Conservation (phyloP, 2,797 vertebrate species). For the Setipinna tenuifilis region DNA sequence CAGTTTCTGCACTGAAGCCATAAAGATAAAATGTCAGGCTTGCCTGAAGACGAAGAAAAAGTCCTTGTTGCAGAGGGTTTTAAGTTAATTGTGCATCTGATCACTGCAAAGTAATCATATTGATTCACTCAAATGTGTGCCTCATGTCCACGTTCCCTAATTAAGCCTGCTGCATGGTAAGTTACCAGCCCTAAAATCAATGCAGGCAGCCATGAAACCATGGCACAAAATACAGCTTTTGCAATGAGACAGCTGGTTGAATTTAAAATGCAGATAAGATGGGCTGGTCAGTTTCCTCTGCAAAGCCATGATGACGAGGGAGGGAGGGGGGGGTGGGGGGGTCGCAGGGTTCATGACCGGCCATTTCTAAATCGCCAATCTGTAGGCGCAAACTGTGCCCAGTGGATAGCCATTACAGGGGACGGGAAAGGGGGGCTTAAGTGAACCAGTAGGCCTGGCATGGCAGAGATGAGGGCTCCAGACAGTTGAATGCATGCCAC, state of each 20-base stretch:
- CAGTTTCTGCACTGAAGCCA: not conserved
- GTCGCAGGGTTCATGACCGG: too few relatives aligned
- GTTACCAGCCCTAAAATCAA: not conserved
- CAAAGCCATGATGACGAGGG: not conserved
- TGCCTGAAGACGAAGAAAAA: not conserved
- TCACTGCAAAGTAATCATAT: conserved; percentile 14
- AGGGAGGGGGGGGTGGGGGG: too few relatives aligned
- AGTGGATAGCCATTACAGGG: not conserved
- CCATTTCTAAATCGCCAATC: not conserved
- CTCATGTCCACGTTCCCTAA: not conserved
- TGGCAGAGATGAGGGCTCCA: not conserved
- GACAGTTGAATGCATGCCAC: conserved; percentile 1
- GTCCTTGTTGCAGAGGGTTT: not conserved
- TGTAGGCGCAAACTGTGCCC: not conserved
- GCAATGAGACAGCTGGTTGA: not conserved
- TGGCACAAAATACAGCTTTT: too few relatives aligned
- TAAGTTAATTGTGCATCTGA: conserved; percentile 24
- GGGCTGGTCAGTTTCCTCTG: not conserved
- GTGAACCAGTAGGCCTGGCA: not conserved
- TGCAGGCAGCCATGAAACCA: not conserved
- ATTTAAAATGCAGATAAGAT: not conserved
- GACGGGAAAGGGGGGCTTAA: not conserved
- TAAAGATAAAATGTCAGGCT: conserved; percentile 1
- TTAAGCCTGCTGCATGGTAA: not conserved
- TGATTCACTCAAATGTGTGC: not conserved